Percentiles rank a stretch among this genome's conserved stretches.
These are phyloP conservation scores for Tetranychus piercei DNA, from an alignment of 2,888 invertebrate species.

Conservation along the genomic window DNA sequence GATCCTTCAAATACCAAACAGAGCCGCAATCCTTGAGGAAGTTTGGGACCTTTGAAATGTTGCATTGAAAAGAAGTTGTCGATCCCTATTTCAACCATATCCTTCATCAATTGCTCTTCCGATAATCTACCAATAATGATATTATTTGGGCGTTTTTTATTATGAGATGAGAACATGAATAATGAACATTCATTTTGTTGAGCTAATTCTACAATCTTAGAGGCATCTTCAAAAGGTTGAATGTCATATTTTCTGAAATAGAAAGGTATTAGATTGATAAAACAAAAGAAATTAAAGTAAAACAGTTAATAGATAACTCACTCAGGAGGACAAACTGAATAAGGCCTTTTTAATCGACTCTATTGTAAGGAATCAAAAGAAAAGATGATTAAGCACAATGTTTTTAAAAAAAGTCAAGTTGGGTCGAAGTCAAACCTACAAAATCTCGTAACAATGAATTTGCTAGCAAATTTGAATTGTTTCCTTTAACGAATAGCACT, in stretches of 20 bases:
- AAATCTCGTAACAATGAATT: background rate
- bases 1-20: constrained; percentile 78
- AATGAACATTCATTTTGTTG: constrained; percentile 67
- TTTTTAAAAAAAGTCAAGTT: background rate
- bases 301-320: background rate
- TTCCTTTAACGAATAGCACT: background rate
- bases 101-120: constrained; percentile 69
- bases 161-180: constrained; percentile 74
- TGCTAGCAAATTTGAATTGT: background rate
- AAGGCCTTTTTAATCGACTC: background rate
- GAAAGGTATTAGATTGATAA: background rate
- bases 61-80: constrained; percentile 58
- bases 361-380: background rate
- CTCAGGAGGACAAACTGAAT: background rate
- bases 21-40: constrained; percentile 65
- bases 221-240: constrained; percentile 74
- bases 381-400: background rate
- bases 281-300: background rate
- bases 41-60: constrained; percentile 53
- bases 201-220: constrained; percentile 43
- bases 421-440: background rate
- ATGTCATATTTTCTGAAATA: constrained; percentile 55
- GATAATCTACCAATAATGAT: constrained; percentile 66
- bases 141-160: constrained; percentile 86
- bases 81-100: constrained; percentile 88